phyloP scores from a whole-genome alignment of 2,797 vertebrate species.

The Peromyscus nudipes region DNA sequence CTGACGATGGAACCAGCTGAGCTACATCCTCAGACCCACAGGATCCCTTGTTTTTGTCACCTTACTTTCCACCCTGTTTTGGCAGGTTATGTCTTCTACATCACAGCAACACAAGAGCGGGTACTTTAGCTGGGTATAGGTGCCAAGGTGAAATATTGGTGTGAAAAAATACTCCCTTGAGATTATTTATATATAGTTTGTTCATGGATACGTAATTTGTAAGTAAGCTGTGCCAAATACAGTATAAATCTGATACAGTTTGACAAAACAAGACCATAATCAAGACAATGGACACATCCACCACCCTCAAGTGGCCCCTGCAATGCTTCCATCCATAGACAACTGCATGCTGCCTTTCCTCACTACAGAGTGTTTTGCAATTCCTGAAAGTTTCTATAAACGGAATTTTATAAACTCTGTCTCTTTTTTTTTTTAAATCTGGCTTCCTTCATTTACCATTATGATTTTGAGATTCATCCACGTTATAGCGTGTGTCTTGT shows the following conservation, averaged over 20 bases:
- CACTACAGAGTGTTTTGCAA: background rate
- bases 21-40: background rate
- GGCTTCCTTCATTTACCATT: background rate
- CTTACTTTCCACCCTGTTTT: background rate
- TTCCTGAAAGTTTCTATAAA: background rate
- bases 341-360: background rate
- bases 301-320: background rate
- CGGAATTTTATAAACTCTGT: background rate
- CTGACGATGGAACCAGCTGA: background rate
- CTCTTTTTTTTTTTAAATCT: background rate
- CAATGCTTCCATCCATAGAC: background rate
- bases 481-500: accelerated
- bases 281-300: background rate
- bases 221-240: background rate
- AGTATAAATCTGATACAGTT: background rate
- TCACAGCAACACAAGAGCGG: background rate
- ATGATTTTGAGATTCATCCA: background rate
- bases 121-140: slow-evolving; percentile 28
- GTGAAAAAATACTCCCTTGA: background rate
- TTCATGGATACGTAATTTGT: background rate
- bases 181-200: background rate
- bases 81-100: background rate
- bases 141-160: background rate
- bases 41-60: background rate
- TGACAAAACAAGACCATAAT: background rate